A percentile compares a stretch with the other conserved stretches of the same genome.
Conservation (phyloP, 2,888 invertebrate species). For the Drosophila crucigera region DNA sequence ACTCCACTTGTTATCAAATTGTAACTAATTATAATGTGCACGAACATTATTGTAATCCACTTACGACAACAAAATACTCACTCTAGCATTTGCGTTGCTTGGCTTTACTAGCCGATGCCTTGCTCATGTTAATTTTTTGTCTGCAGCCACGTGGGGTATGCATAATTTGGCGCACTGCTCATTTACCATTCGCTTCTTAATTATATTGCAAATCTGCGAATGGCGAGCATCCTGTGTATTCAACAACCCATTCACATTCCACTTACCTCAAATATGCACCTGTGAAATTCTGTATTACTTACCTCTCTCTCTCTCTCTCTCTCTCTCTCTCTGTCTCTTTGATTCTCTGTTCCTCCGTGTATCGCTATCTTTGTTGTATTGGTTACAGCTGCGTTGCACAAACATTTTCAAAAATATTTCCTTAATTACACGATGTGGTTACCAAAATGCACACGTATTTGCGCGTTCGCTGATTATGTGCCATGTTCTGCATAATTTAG, state of each 20-base stretch:
- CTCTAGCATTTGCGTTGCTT: slow-evolving; percentile 4
- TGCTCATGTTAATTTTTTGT: slow-evolving; percentile 36
- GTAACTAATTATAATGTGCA: slow-evolving; percentile 32
- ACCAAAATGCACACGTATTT: slow-evolving; percentile 40
- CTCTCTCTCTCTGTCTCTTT: neutral
- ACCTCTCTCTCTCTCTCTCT: slow-evolving; percentile 31
- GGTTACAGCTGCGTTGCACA: slow-evolving; percentile 4
- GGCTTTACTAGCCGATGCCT: slow-evolving; percentile 46
- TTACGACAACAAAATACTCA: slow-evolving; percentile 28
- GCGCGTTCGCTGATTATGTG: slow-evolving; percentile 49
- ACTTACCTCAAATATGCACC: slow-evolving; percentile 34
- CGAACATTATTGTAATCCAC: slow-evolving; percentile 45
- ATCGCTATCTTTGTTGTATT: neutral
- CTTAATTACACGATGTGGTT: slow-evolving; percentile 61
- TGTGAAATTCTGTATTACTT: slow-evolving; percentile 5
- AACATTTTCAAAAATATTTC: slow-evolving; percentile 54
- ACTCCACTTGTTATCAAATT: slow-evolving; percentile 12
- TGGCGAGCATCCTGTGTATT: slow-evolving; percentile 1
- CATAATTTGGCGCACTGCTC: slow-evolving; percentile 52
- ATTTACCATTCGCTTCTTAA: slow-evolving; percentile 51
- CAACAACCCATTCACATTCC: slow-evolving; percentile 37
- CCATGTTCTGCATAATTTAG: slow-evolving; percentile 46
- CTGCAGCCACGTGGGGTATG: slow-evolving; percentile 48
- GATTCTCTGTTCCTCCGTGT: neutral
- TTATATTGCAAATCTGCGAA: slow-evolving; percentile 55